phyloP scores from a whole-genome alignment of 2,888 invertebrate species.

The Nomada lathburiana region DNA sequence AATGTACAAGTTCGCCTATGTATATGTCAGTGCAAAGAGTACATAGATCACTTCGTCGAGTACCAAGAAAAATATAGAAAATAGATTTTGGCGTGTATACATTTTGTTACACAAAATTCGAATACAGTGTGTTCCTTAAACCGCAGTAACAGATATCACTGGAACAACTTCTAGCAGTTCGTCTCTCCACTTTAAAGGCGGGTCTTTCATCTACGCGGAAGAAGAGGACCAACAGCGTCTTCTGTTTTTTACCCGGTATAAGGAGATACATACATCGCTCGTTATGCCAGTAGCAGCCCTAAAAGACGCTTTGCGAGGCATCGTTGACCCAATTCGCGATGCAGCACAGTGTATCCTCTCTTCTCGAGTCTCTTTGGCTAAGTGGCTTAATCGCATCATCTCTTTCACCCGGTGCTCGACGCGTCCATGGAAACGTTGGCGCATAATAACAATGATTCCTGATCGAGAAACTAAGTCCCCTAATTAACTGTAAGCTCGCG shows the following conservation, averaged over 20 bases:
- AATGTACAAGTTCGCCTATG: too few species aligned
- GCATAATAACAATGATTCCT: neutral
- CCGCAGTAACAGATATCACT: too few species aligned
- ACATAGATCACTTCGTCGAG: too few species aligned
- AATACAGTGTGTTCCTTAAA: too few species aligned
- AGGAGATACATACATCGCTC: constrained; percentile 20
- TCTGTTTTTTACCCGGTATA: constrained; percentile 12
- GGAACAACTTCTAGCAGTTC: too few species aligned
- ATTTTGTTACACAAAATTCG: too few species aligned
- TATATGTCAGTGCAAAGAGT: too few species aligned
- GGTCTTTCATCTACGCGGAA: constrained; percentile 23
- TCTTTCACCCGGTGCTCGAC: neutral
- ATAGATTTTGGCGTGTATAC: too few species aligned
- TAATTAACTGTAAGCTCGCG: too few species aligned
- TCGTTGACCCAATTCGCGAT: constrained; percentile 65
- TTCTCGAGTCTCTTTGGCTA: constrained; percentile 26
- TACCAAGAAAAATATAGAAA: too few species aligned
- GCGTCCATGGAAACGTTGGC: neutral
- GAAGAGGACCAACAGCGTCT: constrained; percentile 16
- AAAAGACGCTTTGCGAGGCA: constrained; percentile 41
- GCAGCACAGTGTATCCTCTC: constrained; percentile 47
- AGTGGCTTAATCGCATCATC: constrained; percentile 25
- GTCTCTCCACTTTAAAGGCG: too few species aligned
- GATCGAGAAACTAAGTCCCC: too few species aligned
- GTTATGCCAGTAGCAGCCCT: constrained; percentile 27